Conservation (phyloP, 2,797 vertebrate species). For the Adrianichthys oophorus region DNA sequence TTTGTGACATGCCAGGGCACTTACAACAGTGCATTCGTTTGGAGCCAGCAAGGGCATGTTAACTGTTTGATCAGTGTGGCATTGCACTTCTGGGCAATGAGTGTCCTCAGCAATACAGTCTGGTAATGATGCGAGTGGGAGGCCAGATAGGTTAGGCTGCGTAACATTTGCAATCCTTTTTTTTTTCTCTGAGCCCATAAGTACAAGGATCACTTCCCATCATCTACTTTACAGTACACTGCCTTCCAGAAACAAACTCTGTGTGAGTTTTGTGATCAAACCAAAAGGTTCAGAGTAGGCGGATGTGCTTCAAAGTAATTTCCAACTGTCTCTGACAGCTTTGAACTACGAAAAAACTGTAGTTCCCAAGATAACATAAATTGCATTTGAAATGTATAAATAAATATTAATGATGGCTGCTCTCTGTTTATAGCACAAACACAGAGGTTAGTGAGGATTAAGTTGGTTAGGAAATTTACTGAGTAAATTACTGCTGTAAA, state of each 20-base stretch:
- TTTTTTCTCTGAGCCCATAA: slow-evolving; percentile 34
- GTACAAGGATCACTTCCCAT: slow-evolving; percentile 31
- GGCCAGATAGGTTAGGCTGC: slow-evolving; percentile 44
- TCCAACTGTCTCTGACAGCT: slow-evolving; percentile 39
- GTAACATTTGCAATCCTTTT: slow-evolving; percentile 17
- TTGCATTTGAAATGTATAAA: slow-evolving; percentile 34
- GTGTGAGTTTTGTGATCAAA: slow-evolving; percentile 43
- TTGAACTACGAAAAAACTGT: slow-evolving; percentile 13
- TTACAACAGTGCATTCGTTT: slow-evolving; percentile 63
- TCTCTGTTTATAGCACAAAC: slow-evolving; percentile 10
- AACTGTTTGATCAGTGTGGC: slow-evolving; percentile 56
- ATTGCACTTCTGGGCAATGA: slow-evolving; percentile 43
- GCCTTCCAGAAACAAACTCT: slow-evolving; percentile 59
- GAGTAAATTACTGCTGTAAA: slow-evolving; percentile 43
- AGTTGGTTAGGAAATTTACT: slow-evolving; percentile 17
- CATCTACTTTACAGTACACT: slow-evolving; percentile 25
- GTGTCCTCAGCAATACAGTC: slow-evolving; percentile 45
- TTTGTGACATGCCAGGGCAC: slow-evolving; percentile 74
- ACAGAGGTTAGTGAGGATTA: slow-evolving; percentile 18
- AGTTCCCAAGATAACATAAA: slow-evolving; percentile 46
- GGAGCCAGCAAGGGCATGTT: slow-evolving; percentile 61
- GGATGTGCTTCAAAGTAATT: slow-evolving; percentile 56
- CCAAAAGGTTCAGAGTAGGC: slow-evolving; percentile 41
- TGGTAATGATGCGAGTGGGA: slow-evolving; percentile 56
- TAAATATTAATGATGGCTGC: slow-evolving; percentile 51